These are phyloP conservation scores for Lates calcarifer DNA, from an alignment of 2,113 vertebrate species.

Conservation along the genomic window DNA sequence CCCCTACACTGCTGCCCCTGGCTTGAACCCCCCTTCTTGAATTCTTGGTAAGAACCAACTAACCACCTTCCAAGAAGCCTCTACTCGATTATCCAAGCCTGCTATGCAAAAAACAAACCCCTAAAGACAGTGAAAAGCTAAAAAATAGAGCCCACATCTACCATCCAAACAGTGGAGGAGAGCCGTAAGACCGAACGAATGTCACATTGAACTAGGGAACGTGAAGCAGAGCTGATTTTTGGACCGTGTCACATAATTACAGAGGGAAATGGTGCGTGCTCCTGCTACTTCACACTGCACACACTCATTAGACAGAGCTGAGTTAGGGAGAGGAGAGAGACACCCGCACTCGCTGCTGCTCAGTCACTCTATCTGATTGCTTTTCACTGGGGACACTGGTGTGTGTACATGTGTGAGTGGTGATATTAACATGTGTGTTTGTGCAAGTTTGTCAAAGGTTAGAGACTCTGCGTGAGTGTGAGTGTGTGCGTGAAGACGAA, in stretches of 20 bases:
- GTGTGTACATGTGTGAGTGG: slow-evolving; percentile 25
- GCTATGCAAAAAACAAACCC: slow-evolving; percentile 47
- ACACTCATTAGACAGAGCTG: slow-evolving; percentile 74
- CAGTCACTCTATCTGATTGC: slow-evolving; percentile 78
- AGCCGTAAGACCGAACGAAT: slow-evolving; percentile 14
- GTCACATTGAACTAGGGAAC: slow-evolving; percentile 52
- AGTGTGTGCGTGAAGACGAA: slow-evolving; percentile 21
- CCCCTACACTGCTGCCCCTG: slow-evolving; percentile 61
- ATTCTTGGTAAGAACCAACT: slow-evolving; percentile 60
- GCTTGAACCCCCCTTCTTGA: slow-evolving; percentile 48
- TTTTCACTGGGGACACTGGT: slow-evolving; percentile 60
- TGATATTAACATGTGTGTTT: slow-evolving; percentile 59
- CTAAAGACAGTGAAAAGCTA: slow-evolving; percentile 21
- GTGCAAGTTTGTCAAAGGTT: slow-evolving; percentile 42
- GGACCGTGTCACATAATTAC: slow-evolving; percentile 79
- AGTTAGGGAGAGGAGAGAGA: slow-evolving; percentile 57
- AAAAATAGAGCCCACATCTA: slow-evolving; percentile 18
- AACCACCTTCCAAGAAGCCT: slow-evolving; percentile 62
- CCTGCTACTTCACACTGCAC: slow-evolving; percentile 73
- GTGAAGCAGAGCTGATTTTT: slow-evolving; percentile 64
- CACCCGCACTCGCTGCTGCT: slow-evolving; percentile 49
- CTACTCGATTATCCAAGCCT: slow-evolving; percentile 32
- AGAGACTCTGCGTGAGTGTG: slow-evolving; percentile 17
- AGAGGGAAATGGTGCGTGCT: slow-evolving; percentile 72
- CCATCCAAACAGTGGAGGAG: slow-evolving; percentile 38